Base-by-base conservation (phyloP, 2,888 invertebrate genomes). In the Diabrotica balteata region DNA sequence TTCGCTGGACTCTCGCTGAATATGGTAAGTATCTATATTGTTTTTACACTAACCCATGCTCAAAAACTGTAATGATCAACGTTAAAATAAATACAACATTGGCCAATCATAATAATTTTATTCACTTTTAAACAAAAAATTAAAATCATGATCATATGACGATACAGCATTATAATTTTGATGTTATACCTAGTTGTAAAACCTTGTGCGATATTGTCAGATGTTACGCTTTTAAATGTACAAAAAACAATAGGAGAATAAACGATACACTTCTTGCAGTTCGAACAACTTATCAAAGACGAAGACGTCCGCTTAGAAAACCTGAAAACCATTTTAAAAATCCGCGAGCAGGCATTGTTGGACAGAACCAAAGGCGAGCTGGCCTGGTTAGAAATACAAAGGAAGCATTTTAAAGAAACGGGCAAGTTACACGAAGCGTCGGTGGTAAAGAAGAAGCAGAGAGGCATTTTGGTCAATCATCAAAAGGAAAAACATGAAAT, bases 401-500 rank as follows among this genome's bases (percentile, higher is more conserved):
- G 90, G 79, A 88, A 85, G 80, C 83, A 85, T 75, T 84, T 87
- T 45, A 84, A 86, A 64, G 85, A 88, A 73, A 87, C 87, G 59
- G 89, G 89, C 0, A 84, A 87, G 59, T 83, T 87, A 43, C 85
- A 87, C 53, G 85, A 86, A 75, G 87, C 88, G 67, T 87, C 88
- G 0, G 81, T 88, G 2, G 86, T 91, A 43, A 89, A 89, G 75
- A 91, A 91, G 80, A 90, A 90, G 72, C 91, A 92, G 79, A 83
- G 91, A 67, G 90, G 88, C 0, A 83, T 92, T 65, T 81, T 91
- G 65, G 80, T 90, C 67, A 89, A 89, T 79, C 85, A 90, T 70
- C 88, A 91, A 75, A 89, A 90, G 76, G 90, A 91, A 78, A 86
- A 89, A 75, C 88, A 89, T 71, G 90, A 91, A 80, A 90, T 92